Evolutionary conservation across 1,140 invertebrate species (phyloP), one percentile per base, ranked within the genome.

Genomic region (Araneus ventricosus): DNA sequence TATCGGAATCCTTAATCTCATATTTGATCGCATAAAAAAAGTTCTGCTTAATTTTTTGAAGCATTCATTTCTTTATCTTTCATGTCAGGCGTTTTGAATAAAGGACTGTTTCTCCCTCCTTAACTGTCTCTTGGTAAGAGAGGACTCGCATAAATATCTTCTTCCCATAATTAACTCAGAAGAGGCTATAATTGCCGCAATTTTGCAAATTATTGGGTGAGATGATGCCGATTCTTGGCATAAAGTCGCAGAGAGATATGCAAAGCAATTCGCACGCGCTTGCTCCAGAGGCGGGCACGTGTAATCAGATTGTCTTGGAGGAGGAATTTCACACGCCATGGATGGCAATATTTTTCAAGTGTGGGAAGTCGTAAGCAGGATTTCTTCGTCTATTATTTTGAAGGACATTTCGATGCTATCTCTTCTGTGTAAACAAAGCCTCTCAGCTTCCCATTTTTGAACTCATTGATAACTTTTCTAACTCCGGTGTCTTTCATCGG

Each of bases 341-440:
- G 34, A 37, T 34, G 30, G 70, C 70, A 75, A 37, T 75, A 75
- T 75, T 75, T 67, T 75, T 75, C 70, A 75, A 75, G 70, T 75
- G 70, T 37, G 70, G 67, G 67, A 75, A 75, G 67, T 17, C 67
- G 20, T 22, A 75, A 75, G 67, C 34, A 34, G 10, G 14, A 75
- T 75, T 75, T 75, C 27, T 75, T 75, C 70, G 27, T 75, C 70
- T 75, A 75, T 75, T 75, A 75, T 37, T 75, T 75, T 75, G 70
- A 75, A 75, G 70, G 70, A 75, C 70, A 37, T 75, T 75, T 75
- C 70, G 30, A 20, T 37, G 6, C 34, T 37, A 75, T 75, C 70
- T 34, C 30, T 75, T 37, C 30, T 75, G 30, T 34, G 70, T 75
- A 75, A 75, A 75, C 70, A 75, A 75, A 75, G 30, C 70, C 22